Evolutionary conservation across 2,113 vertebrate species (phyloP).

Genomic region (Megatriorchis doriae): DNA sequence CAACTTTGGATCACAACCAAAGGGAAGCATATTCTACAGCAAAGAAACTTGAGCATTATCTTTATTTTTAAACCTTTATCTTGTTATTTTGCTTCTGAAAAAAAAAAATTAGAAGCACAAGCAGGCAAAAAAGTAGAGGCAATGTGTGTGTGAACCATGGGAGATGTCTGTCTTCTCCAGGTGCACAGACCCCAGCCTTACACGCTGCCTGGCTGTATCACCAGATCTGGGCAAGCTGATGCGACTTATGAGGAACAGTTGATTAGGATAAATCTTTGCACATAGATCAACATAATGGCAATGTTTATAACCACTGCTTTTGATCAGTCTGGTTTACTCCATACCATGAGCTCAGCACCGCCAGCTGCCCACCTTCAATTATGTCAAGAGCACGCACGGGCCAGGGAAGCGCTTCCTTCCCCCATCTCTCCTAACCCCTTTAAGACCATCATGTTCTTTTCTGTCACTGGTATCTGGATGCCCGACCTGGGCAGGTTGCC

Average conservation of each 20-base stretch:
- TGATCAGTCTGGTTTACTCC: background rate
- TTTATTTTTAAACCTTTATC: background rate
- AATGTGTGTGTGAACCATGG: fast-evolving
- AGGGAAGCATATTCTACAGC: background rate
- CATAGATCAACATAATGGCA: background rate
- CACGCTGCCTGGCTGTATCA: background rate
- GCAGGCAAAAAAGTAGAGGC: background rate
- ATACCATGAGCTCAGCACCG: background rate
- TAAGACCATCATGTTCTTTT: background rate
- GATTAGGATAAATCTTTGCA: background rate
- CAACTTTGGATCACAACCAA: background rate
- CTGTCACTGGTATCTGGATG: background rate
- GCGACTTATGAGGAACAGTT: fast-evolving
- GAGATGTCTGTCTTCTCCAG: background rate
- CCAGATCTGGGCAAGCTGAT: background rate
- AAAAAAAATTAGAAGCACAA: background rate
- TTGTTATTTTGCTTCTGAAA: background rate
- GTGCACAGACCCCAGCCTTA: background rate
- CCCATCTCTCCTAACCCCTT: background rate
- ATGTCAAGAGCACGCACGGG: fast-evolving
- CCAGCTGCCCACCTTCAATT: background rate
- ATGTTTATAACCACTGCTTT: background rate
- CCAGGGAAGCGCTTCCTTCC: background rate
- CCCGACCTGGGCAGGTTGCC: background rate
- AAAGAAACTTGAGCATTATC: background rate